These are phyloP conservation scores for Teleogryllus occipitalis DNA, from an alignment of 1,140 invertebrate genomes.

Conservation along the genomic window DNA sequence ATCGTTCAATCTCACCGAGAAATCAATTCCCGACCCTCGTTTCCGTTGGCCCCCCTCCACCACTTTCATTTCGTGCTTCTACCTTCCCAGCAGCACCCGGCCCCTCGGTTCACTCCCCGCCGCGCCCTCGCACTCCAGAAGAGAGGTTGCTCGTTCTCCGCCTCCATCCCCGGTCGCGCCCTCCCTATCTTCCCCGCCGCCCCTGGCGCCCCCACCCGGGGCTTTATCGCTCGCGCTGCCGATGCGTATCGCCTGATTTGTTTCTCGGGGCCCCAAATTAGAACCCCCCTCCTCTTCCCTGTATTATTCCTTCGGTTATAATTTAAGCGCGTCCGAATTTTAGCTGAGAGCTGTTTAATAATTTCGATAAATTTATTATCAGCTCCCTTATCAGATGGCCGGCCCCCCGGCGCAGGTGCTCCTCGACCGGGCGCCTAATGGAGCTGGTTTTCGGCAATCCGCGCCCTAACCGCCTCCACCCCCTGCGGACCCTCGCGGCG, in stretches of 20 bases:
- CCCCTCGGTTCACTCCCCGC: too few species aligned
- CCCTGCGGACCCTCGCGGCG: background rate
- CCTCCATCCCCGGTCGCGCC: too few species aligned
- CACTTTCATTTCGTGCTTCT: too few species aligned
- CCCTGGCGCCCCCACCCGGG: too few species aligned
- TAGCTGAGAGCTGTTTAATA: background rate
- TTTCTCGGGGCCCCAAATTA: background rate
- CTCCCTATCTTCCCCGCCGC: too few species aligned
- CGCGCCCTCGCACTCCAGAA: too few species aligned
- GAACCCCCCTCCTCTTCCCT: background rate
- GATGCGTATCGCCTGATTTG: background rate
- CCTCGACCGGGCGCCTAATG: background rate
- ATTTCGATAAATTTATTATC: background rate
- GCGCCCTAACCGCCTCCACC: background rate
- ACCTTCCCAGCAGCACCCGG: too few species aligned
- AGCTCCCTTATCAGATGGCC: background rate
- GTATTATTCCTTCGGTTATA: background rate
- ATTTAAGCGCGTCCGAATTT: background rate
- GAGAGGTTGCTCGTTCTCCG: too few species aligned
- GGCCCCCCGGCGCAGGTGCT: background rate
- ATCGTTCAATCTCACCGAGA: too few species aligned
- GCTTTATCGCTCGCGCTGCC: background rate
- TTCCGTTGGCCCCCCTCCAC: too few species aligned
- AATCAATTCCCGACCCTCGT: too few species aligned
- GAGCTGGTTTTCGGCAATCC: background rate